phyloP scores from a whole-genome alignment of 2,888 invertebrate genomes.

The Strigamia transsilvanica region DNA sequence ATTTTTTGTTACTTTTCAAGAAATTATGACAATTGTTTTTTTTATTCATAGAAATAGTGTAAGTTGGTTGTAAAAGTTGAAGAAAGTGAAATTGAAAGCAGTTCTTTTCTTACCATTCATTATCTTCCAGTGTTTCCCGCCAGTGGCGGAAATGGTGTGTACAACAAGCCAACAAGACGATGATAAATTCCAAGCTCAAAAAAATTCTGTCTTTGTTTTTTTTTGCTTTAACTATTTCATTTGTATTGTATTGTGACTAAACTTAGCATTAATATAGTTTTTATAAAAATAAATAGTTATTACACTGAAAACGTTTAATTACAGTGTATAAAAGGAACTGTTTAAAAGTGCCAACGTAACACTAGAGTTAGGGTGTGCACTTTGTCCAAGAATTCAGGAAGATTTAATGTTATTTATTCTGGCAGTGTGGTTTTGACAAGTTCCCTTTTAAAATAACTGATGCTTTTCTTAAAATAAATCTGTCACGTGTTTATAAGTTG shows the following conservation, averaged over 20 bases:
- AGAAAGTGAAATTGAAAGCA: background rate
- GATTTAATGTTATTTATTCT: constrained; percentile 44
- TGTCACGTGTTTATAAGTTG: constrained; percentile 41
- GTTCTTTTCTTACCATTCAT: background rate
- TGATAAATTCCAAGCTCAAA: background rate
- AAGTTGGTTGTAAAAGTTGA: background rate
- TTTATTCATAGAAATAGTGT: background rate
- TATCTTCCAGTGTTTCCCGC: background rate
- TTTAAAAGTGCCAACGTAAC: background rate
- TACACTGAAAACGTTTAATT: too few species aligned
- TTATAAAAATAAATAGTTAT: too few species aligned
- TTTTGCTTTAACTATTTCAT: too few species aligned
- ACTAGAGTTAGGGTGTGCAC: background rate
- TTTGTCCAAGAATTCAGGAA: constrained; percentile 29
- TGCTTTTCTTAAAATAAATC: constrained; percentile 44
- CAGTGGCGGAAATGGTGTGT: background rate
- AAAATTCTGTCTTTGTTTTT: too few species aligned
- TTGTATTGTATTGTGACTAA: too few species aligned
- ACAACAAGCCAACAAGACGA: background rate
- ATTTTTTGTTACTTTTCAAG: background rate
- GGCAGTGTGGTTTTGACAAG: constrained; percentile 48
- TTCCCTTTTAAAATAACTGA: constrained; percentile 47
- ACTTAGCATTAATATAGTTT: too few species aligned
- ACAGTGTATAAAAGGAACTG: background rate
- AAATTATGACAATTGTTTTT: too few species aligned